Conservation (phyloP, 1,140 invertebrate genomes). For the Drosophila bocki region DNA sequence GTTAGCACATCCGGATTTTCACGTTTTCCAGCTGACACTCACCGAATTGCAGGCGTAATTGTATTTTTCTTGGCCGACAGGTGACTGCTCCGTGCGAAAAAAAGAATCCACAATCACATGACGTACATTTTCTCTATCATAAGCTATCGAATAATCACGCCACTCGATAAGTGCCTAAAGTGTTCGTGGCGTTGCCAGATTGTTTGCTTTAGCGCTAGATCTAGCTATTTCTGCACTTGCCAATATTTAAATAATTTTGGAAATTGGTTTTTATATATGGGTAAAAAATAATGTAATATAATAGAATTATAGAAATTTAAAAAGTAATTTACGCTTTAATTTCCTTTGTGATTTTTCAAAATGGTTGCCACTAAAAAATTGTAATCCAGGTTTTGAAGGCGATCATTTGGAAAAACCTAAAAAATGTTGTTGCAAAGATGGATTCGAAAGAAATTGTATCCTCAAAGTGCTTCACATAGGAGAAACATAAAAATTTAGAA, state of each 20-base stretch:
- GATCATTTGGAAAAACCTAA: too few relatives aligned
- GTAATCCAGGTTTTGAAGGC: too few relatives aligned
- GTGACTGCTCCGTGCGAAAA: slow-evolving; percentile 78
- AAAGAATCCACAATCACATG: slow-evolving; percentile 81
- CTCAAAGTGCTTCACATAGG: too few relatives aligned
- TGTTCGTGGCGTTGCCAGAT: neutral
- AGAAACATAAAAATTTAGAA: too few relatives aligned
- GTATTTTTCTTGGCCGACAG: slow-evolving; percentile 76
- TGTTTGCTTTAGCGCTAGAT: neutral
- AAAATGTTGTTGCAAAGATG: too few relatives aligned
- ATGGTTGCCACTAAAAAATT: too few relatives aligned
- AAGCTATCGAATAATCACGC: slow-evolving; percentile 53
- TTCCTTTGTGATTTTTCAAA: too few relatives aligned
- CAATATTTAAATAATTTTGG: neutral
- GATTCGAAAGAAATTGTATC: too few relatives aligned
- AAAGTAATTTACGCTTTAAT: too few relatives aligned
- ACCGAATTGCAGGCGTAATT: slow-evolving; percentile 79
- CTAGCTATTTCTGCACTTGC: neutral
- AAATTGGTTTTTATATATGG: neutral
- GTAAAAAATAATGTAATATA: too few relatives aligned
- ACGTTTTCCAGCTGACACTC: slow-evolving; percentile 47
- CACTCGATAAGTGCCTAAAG: slow-evolving; percentile 37
- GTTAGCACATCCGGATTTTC: slow-evolving; percentile 13
- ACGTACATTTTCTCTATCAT: slow-evolving; percentile 69
- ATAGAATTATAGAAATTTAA: too few relatives aligned